These are phyloP conservation scores for Damaliscus lunatus DNA, from an alignment of 2,113 vertebrate genomes.

Conservation along the genomic window DNA sequence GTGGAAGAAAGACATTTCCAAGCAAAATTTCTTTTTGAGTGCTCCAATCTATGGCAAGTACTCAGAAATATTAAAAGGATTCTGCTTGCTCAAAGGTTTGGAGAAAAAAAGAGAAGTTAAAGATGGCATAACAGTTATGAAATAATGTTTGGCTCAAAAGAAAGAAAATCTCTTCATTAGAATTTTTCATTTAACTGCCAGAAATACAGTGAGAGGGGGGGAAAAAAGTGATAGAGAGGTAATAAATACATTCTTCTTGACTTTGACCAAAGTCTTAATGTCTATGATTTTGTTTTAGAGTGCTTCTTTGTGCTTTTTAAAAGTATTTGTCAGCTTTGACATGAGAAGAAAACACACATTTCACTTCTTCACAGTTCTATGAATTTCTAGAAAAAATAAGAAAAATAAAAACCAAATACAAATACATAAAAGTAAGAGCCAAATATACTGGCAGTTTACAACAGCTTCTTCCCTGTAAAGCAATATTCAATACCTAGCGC, in stretches of 20 bases:
- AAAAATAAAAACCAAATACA: neutral
- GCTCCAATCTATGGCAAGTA: neutral
- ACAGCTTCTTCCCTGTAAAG: neutral
- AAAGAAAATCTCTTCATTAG: neutral
- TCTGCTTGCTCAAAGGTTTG: neutral
- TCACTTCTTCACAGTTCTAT: neutral
- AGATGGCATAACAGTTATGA: neutral
- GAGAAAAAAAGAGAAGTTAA: neutral
- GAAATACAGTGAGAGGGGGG: neutral
- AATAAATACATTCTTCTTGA: neutral
- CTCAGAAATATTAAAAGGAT: neutral
- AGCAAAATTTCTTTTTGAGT: neutral
- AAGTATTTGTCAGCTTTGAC: neutral
- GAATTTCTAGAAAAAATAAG: neutral
- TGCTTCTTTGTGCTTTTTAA: neutral
- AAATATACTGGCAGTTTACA: neutral
- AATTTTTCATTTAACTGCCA: neutral
- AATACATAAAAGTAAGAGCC: neutral
- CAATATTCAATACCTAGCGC: rapidly evolving
- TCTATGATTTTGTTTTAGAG: neutral
- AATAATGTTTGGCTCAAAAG: neutral
- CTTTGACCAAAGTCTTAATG: neutral
- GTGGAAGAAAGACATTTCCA: neutral
- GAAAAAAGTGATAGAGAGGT: neutral
- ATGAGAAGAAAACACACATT: neutral